phyloP scores from a whole-genome alignment of 2,797 vertebrate genomes.

The Muscicapa striata region DNA sequence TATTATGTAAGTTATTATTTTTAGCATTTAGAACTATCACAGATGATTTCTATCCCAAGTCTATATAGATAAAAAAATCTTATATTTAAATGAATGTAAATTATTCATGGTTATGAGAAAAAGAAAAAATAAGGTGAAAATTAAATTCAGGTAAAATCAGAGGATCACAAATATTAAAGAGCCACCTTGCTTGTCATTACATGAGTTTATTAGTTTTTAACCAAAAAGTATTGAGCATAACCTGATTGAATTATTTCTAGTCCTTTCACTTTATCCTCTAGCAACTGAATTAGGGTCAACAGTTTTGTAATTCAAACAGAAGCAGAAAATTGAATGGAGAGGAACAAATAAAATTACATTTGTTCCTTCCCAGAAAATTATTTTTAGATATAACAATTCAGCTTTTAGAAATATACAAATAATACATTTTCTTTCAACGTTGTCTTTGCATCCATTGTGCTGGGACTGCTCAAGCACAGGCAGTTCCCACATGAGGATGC shows the following conservation, averaged over 20 bases:
- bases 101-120: neutral
- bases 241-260: neutral
- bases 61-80: neutral
- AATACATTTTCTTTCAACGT: neutral
- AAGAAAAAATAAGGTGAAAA: neutral
- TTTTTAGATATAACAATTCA: neutral
- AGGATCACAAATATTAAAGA: neutral
- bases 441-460: neutral
- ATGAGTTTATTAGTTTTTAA: neutral
- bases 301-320: neutral
- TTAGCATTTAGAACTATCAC: neutral
- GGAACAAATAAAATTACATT: neutral
- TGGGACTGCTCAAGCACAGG: neutral
- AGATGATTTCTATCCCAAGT: neutral
- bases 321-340: neutral
- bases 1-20: neutral
- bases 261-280: neutral
- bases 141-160: neutral
- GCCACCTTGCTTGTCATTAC: neutral
- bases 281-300: neutral
- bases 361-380: neutral
- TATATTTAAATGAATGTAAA: neutral
- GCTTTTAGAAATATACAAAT: neutral
- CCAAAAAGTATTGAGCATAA: neutral
- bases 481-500: neutral